A percentile compares a stretch with the other conserved stretches of the same genome.
These are phyloP conservation scores for Gonioctena quinquepunctata DNA, from an alignment of 1,140 invertebrate genomes.

Conservation along the genomic window DNA sequence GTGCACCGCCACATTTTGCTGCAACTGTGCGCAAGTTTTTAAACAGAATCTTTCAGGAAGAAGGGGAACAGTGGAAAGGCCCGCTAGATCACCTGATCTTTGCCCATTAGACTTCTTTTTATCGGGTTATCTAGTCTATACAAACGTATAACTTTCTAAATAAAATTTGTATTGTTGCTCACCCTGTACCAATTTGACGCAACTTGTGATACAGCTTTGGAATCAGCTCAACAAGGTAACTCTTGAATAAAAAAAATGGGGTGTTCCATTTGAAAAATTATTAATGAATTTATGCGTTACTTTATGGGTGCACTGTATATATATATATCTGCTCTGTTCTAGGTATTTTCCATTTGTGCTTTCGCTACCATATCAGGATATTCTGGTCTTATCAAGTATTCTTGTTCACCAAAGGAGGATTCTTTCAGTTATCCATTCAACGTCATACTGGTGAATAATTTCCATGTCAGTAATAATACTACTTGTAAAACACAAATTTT, in stretches of 20 bases:
- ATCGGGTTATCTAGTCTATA: too few relatives aligned
- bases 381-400: slow-evolving; percentile 39
- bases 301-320: slow-evolving; percentile 8
- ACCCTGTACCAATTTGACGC: too few relatives aligned
- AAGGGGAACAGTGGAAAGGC: too few relatives aligned
- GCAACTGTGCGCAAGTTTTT: too few relatives aligned
- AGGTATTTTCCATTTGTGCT: slow-evolving; percentile 64
- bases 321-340: slow-evolving; percentile 40
- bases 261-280: background rate
- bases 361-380: slow-evolving; percentile 64
- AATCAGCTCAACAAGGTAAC: too few relatives aligned
- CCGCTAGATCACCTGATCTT: too few relatives aligned
- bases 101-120: too few relatives aligned
- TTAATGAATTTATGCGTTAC: background rate
- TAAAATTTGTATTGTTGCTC: too few relatives aligned
- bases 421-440: slow-evolving; percentile 49
- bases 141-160: too few relatives aligned
- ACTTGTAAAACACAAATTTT: slow-evolving; percentile 24
- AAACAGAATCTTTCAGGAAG: too few relatives aligned
- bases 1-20: too few relatives aligned
- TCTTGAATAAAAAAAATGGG: background rate
- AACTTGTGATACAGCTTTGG: too few relatives aligned
- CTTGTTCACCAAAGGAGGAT: slow-evolving; percentile 17
- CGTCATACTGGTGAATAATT: background rate
- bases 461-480: slow-evolving; percentile 22